Base-by-base conservation (phyloP, 2,797 vertebrate species). In the Numenius phaeopus region DNA sequence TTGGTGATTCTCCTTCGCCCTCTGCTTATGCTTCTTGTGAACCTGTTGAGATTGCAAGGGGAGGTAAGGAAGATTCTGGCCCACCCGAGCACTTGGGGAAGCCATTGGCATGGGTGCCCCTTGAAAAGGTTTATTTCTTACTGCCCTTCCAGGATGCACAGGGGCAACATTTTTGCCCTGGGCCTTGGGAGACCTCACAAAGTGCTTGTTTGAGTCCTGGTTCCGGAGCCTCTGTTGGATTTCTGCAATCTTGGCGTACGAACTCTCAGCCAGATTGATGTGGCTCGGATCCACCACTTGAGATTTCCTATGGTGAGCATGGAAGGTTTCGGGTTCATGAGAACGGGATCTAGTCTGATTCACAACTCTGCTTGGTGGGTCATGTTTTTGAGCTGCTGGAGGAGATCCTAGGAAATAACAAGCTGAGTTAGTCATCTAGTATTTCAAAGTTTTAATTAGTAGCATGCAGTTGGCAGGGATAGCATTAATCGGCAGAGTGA, bases 11-110 rank as follows among this genome's bases (percentile, higher is more conserved):
- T 99, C 99, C 98, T 99, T 99, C 72, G 98, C 98, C 66, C 99
- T 98, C 97, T 99, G 99, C 98, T 99, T 99, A 98, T 99, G 99
- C 81, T 99, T 99, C 95, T 99, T 99, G 97, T 99, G 99, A 69
- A 98, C 98, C 14, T 98, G 99, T 24, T 99, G 97, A 23, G 99
- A 98, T 92, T 99, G 98, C 83, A 98, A 97, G 97, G 99, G 99
- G 24, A 99, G 99, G 55, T 99, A 98, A 16, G 98, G 98, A 16
- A 98, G 97, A 94, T 97, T 97, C 90, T 98, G 98, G 44, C 98
- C 98, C 57, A 99, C 96, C 34, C 98, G 97, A 7, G 98, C 89
- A 0, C 98, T 98, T 4, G 99, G 98, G 72, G 99, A 98, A 40
- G 98, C 98, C 23, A 97, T 46, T 5, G 98, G 96, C 69, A 98